These are phyloP conservation scores for Leuciscus waleckii DNA, from an alignment of 2,797 vertebrate genomes.

Conservation along the genomic window DNA sequence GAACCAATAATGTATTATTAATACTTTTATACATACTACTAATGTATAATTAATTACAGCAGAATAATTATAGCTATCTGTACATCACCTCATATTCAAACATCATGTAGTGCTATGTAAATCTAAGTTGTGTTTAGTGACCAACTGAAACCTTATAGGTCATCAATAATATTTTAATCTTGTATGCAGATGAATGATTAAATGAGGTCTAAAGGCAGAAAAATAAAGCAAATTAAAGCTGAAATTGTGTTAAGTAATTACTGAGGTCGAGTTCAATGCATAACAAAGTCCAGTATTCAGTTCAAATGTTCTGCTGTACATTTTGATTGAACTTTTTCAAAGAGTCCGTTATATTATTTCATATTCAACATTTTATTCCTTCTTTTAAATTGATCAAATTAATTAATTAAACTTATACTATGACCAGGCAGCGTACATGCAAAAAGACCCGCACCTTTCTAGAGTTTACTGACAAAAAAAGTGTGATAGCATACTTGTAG, in stretches of 20 bases:
- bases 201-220: background rate
- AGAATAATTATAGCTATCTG: background rate
- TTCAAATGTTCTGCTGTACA: background rate
- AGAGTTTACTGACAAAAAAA: background rate
- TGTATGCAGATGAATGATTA: background rate
- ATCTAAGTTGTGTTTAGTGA: background rate
- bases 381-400: background rate
- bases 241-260: background rate
- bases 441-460: background rate
- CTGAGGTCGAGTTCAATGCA: background rate
- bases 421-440: background rate
- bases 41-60: background rate
- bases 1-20: background rate
- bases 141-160: background rate
- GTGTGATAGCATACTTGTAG: too few species aligned
- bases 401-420: background rate
- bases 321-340: background rate
- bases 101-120: background rate
- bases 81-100: background rate
- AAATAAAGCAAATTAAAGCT: background rate
- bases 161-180: background rate
- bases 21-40: too few species aligned
- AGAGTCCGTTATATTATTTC: background rate
- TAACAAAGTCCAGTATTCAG: background rate
- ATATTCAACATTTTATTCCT: background rate